Evolutionary conservation across 2,888 invertebrate species (phyloP).

Genomic region (Acronicta alni): DNA sequence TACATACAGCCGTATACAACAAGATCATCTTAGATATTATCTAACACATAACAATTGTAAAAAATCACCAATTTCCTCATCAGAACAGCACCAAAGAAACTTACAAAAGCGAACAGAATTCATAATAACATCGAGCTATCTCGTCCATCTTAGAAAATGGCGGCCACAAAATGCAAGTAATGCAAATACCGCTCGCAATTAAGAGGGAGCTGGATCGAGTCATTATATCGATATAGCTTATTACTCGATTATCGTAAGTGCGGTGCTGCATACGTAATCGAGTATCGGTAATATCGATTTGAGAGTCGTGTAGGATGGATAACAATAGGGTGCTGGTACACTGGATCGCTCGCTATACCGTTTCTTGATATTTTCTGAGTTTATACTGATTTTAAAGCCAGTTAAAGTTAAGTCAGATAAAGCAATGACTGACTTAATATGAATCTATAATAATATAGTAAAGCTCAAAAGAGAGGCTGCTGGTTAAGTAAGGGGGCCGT

Average conservation of each 20-base stretch:
- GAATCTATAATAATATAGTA: no score
- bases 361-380: conserved; percentile 37
- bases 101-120: conserved; percentile 26
- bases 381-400: conserved; percentile 3
- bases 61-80: conserved; percentile 1
- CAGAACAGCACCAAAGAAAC: not conserved
- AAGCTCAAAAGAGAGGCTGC: no score
- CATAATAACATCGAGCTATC: conserved; percentile 35
- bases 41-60: not conserved
- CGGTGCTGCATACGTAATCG: conserved; percentile 58
- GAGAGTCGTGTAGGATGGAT: conserved; percentile 41
- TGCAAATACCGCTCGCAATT: conserved; percentile 59
- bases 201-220: conserved; percentile 58
- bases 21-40: no score
- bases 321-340: conserved; percentile 41
- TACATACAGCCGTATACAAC: no score
- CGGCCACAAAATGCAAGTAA: conserved; percentile 42
- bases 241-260: conserved; percentile 62
- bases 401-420: no score
- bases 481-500: no score
- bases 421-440: no score
- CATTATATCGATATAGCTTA: conserved; percentile 62
- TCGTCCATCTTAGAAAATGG: conserved; percentile 44
- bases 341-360: conserved; percentile 24
- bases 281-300: conserved; percentile 52